Evolutionary conservation across 2,113 vertebrate species (phyloP).

Genomic region (zebrafish (Danio rerio)): GRCz12tu NC_133195.1:23441001-23441500

Average conservation of each 20-base stretch:
- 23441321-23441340: background rate
- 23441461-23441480: background rate
- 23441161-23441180: background rate
- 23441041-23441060: background rate
- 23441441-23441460: background rate
- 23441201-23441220: background rate
- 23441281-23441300: background rate
- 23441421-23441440: background rate
- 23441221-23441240: background rate
- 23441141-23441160: background rate
- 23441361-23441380: background rate
- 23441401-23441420: conserved; percentile 4
- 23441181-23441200: background rate
- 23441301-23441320: background rate
- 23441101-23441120: background rate
- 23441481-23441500: background rate
- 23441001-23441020: too few species aligned
- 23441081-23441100: background rate
- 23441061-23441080: background rate
- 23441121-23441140: background rate
- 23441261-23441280: background rate
- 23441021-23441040: background rate
- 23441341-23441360: background rate
- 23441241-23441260: background rate
- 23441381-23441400: conserved; percentile 29